Evolutionary conservation across 2,797 vertebrate species (phyloP).

Genomic region (Kryptolebias ocellatus): DNA sequence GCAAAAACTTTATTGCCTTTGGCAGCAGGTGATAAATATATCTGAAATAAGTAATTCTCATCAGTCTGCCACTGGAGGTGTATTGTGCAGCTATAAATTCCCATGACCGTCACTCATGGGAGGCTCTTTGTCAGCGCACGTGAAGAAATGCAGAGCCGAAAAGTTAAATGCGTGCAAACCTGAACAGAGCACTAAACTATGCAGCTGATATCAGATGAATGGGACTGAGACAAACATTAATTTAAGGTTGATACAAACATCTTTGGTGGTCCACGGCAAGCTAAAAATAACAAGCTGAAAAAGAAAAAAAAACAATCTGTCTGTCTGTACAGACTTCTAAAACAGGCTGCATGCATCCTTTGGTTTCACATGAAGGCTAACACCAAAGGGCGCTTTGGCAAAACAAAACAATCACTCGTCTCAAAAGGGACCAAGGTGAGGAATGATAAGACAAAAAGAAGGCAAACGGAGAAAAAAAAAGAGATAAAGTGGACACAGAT

Average conservation of each 20-base stretch:
- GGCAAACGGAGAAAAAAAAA: slow-evolving; percentile 21
- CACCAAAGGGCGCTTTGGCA: slow-evolving; percentile 68
- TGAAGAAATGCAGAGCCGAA: slow-evolving; percentile 27
- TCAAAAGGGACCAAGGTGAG: slow-evolving; percentile 28
- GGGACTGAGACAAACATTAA: slow-evolving; percentile 59
- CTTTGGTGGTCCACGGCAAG: slow-evolving; percentile 72
- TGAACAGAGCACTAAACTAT: slow-evolving; percentile 7
- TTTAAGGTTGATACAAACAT: slow-evolving; percentile 58
- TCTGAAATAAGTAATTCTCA: slow-evolving; percentile 28
- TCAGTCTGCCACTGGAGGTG: slow-evolving; percentile 54
- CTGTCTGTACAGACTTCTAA: slow-evolving; percentile 56
- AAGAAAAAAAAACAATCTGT: slow-evolving; percentile 5
- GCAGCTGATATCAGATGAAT: slow-evolving; percentile 33
- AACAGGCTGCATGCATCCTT: slow-evolving; percentile 69
- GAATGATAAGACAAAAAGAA: slow-evolving; percentile 22
- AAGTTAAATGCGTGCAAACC: slow-evolving; percentile 28
- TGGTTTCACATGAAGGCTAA: slow-evolving; percentile 55
- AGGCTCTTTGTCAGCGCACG: slow-evolving; percentile 23
- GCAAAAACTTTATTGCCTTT: no score
- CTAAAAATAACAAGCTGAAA: neutral
- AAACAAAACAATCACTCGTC: slow-evolving; percentile 58
- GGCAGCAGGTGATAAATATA: no score
- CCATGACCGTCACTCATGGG: slow-evolving; percentile 58
- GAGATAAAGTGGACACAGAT: neutral
- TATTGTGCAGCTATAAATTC: slow-evolving; percentile 51